Percentiles rank a stretch among this genome's conserved stretches.
These are phyloP conservation scores for Lichenostomus cassidix DNA, from an alignment of 2,113 vertebrate species.

Conservation along the genomic window DNA sequence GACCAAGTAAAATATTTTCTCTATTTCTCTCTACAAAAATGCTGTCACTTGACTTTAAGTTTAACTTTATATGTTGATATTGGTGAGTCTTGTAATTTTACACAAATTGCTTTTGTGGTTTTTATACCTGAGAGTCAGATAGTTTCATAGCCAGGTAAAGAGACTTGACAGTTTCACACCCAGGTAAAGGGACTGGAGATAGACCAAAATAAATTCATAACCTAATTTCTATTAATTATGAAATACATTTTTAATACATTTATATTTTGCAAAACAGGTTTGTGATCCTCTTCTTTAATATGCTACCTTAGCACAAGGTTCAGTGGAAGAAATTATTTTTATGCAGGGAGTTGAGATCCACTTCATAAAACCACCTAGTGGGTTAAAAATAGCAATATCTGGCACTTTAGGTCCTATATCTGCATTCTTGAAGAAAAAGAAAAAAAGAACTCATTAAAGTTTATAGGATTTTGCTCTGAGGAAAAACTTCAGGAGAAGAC, in stretches of 20 bases:
- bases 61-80: neutral
- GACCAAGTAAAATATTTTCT: neutral
- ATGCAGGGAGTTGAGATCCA: neutral
- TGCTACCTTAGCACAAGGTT: neutral
- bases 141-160: neutral
- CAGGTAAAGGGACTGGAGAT: neutral
- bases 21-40: neutral
- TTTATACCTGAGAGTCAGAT: neutral
- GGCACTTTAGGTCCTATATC: neutral
- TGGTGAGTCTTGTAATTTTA: neutral
- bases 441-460: neutral
- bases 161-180: neutral
- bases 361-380: neutral
- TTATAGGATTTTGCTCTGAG: neutral
- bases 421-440: neutral
- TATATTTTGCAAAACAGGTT: neutral
- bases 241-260: neutral
- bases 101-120: neutral
- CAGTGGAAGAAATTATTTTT: neutral
- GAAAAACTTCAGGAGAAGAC: neutral
- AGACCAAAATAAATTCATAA: neutral
- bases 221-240: neutral
- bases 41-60: neutral
- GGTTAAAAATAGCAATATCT: neutral
- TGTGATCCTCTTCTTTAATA: neutral